Conservation (phyloP, 2,113 vertebrate genomes). For the Menidia beryllina region DNA sequence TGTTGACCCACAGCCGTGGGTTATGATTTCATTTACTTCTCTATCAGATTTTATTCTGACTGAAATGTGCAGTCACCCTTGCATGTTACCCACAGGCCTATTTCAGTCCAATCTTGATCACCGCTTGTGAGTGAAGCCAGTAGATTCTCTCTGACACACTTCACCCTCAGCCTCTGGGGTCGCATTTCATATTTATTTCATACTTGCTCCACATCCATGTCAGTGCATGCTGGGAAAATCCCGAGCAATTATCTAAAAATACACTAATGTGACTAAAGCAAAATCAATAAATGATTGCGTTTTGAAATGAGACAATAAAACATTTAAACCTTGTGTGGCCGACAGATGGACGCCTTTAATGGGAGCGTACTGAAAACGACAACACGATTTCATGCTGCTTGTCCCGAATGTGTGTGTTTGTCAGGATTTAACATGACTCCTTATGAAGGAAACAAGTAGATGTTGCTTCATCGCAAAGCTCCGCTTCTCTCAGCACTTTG, state of each 20-base stretch:
- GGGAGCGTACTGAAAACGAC: slow-evolving; percentile 48
- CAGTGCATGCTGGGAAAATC: slow-evolving; percentile 64
- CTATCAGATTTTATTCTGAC: slow-evolving; percentile 50
- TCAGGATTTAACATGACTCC: neutral
- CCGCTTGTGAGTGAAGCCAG: slow-evolving; percentile 41
- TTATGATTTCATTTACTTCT: slow-evolving; percentile 45
- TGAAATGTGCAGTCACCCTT: slow-evolving; percentile 43
- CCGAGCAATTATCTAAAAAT: slow-evolving; percentile 77
- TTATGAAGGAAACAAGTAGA: slow-evolving; percentile 14
- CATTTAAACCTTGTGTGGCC: slow-evolving; percentile 61
- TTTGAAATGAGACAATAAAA: slow-evolving; percentile 62
- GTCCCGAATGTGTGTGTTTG: slow-evolving; percentile 19
- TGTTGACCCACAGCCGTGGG: slow-evolving; percentile 71
- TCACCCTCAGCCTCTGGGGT: slow-evolving; percentile 66
- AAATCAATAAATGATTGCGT: slow-evolving; percentile 80
- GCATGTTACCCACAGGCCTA: slow-evolving; percentile 67
- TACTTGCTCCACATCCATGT: slow-evolving; percentile 67
- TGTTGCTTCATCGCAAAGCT: slow-evolving; percentile 9
- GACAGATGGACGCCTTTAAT: slow-evolving; percentile 50
- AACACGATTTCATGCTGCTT: slow-evolving; percentile 51
- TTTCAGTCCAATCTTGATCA: slow-evolving; percentile 50
- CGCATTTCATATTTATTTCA: slow-evolving; percentile 77
- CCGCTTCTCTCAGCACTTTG: slow-evolving; percentile 16
- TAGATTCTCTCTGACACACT: slow-evolving; percentile 69
- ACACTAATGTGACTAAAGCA: slow-evolving; percentile 73